phyloP scores from a whole-genome alignment of 2,888 invertebrate species.

The Sipunculus nudus region DNA sequence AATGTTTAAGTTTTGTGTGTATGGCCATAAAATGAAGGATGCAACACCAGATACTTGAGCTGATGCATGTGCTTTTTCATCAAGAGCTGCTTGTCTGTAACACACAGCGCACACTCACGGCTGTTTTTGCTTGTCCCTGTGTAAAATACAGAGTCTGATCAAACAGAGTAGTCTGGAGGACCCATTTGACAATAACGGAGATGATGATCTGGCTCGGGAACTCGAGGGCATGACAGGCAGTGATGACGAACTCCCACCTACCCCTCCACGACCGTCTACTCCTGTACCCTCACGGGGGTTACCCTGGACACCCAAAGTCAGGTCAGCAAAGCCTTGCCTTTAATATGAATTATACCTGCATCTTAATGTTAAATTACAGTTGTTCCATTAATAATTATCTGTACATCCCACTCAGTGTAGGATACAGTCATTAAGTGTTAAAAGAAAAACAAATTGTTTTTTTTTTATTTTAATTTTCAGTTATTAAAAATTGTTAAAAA shows the following conservation, averaged over 20 bases:
- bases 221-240: slow-evolving; percentile 89
- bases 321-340: too few species aligned
- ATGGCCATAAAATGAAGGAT: too few species aligned
- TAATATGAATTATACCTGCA: too few species aligned
- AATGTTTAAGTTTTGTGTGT: too few species aligned
- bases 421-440: too few species aligned
- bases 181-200: slow-evolving; percentile 78
- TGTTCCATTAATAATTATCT: too few species aligned
- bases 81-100: too few species aligned
- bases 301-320: slow-evolving; percentile 96
- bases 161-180: slow-evolving; percentile 94
- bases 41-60: too few species aligned
- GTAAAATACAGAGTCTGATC: slow-evolving; percentile 75
- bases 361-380: too few species aligned
- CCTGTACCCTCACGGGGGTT: slow-evolving; percentile 71
- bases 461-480: background rate
- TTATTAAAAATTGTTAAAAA: background rate
- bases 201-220: slow-evolving; percentile 76
- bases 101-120: too few species aligned
- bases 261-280: slow-evolving; percentile 74
- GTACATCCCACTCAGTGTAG: too few species aligned
- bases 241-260: slow-evolving; percentile 71
- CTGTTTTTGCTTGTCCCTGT: background rate
- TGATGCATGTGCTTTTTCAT: too few species aligned
- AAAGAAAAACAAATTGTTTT: background rate